Conservation (phyloP, 2,113 vertebrate genomes). For the Ceyx cyanopectus region DNA sequence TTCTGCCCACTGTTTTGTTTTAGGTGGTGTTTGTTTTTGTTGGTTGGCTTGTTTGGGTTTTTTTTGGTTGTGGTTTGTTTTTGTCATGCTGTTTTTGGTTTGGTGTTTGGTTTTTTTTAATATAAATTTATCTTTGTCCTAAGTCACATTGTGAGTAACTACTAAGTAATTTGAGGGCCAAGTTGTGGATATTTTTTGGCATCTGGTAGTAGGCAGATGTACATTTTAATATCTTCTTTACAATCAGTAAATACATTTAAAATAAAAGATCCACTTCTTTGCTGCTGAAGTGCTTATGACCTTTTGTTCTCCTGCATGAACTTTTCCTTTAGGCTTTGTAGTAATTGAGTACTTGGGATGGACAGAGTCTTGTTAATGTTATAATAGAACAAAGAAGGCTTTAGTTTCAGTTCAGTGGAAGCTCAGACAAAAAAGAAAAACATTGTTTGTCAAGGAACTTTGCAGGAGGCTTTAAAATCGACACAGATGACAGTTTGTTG, state of each 20-base stretch:
- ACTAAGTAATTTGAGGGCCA: background rate
- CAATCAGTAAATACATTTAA: background rate
- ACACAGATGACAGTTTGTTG: constrained; percentile 23
- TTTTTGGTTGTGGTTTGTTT: background rate
- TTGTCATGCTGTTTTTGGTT: background rate
- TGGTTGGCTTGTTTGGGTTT: background rate
- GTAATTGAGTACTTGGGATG: background rate
- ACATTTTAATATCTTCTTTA: background rate
- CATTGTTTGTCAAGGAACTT: constrained; percentile 34
- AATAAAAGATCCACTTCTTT: background rate
- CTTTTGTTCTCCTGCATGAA: background rate
- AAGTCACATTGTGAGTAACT: background rate
- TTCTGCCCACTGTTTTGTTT: background rate
- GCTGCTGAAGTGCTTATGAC: background rate
- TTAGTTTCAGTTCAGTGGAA: constrained; percentile 43
- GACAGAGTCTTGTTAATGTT: background rate
- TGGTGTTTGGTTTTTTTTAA: background rate
- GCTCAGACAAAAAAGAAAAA: background rate
- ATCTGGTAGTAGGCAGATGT: background rate
- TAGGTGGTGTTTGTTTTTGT: background rate
- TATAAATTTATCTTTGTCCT: background rate
- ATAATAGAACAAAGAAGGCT: background rate
- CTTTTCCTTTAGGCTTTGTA: constrained; percentile 27
- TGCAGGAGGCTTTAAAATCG: constrained; percentile 25
- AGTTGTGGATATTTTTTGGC: background rate